Conservation (phyloP, 2,888 invertebrate species). For the Latheticus oryzae region DNA sequence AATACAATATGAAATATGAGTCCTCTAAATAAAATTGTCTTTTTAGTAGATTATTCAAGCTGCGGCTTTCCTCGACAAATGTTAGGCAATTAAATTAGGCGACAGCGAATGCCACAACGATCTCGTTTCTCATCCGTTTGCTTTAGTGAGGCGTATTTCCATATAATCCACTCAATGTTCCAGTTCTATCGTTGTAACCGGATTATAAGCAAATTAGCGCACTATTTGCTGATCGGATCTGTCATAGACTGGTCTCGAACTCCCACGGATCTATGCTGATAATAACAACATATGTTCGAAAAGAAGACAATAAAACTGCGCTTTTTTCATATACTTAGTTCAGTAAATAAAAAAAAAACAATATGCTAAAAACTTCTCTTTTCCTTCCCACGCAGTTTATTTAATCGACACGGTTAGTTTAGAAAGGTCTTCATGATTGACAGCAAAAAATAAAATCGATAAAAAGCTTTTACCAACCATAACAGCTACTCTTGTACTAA, state of each 20-base stretch:
- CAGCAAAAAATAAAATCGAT: constrained; percentile 17
- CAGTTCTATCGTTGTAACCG: constrained; percentile 50
- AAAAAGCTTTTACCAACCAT: constrained; percentile 8
- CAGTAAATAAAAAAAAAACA: too few relatives aligned
- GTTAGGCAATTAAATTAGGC: constrained; percentile 32
- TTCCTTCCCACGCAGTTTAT: constrained; percentile 38
- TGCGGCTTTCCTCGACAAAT: constrained; percentile 29
- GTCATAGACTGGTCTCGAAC: constrained; percentile 43
- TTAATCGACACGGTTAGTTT: constrained; percentile 32
- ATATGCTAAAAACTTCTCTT: too few relatives aligned
- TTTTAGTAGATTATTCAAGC: constrained; percentile 16
- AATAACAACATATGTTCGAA: constrained; percentile 32
- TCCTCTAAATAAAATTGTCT: constrained; percentile 8
- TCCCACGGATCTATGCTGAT: constrained; percentile 42
- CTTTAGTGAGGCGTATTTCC: constrained; percentile 50
- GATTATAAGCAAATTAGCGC: constrained; percentile 58
- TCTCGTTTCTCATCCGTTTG: constrained; percentile 36
- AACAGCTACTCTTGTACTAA: constrained; percentile 2
- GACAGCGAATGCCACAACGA: constrained; percentile 32
- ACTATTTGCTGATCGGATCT: constrained; percentile 59
- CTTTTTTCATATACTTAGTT: too few relatives aligned
- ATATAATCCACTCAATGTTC: constrained; percentile 57
- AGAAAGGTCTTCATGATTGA: constrained; percentile 28
- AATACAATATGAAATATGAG: constrained; percentile 6
- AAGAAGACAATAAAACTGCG: constrained; percentile 6